Conservation (phyloP, 1,140 invertebrate genomes). For the Orussus abietinus region DNA sequence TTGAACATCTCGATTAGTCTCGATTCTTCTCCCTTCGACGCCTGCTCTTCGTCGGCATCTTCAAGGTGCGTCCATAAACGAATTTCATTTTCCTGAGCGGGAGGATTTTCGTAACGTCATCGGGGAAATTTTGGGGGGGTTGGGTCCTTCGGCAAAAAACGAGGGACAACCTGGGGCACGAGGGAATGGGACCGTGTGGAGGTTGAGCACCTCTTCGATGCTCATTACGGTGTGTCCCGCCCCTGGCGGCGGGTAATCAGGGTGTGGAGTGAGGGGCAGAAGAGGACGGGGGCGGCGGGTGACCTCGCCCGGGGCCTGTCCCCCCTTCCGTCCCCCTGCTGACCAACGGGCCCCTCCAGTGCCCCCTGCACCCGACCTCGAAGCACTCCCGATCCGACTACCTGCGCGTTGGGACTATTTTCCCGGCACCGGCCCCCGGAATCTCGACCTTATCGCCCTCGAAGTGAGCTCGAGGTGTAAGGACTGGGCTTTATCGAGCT, state of each 20-base stretch:
- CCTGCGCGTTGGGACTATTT: too few relatives aligned
- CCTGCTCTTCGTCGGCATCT: too few relatives aligned
- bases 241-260: slow-evolving; percentile 50
- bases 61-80: too few relatives aligned
- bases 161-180: slow-evolving; percentile 6
- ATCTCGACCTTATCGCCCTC: too few relatives aligned
- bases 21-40: too few relatives aligned
- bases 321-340: slow-evolving; percentile 23
- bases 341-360: slow-evolving; percentile 7
- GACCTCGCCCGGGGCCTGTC: slow-evolving; percentile 51
- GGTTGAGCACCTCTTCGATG: slow-evolving; percentile 49
- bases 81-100: too few relatives aligned
- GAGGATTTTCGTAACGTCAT: too few relatives aligned
- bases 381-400: neutral
- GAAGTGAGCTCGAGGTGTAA: too few relatives aligned
- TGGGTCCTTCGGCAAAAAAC: slow-evolving; percentile 13
- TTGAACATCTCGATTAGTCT: too few relatives aligned
- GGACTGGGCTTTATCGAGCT: too few relatives aligned
- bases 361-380: neutral
- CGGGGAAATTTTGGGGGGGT: too few relatives aligned
- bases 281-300: slow-evolving; percentile 44
- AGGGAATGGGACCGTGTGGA: slow-evolving; percentile 17
- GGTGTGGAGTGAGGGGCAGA: slow-evolving; percentile 24
- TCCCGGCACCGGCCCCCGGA: too few relatives aligned
- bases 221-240: slow-evolving; percentile 51